Evolutionary conservation across 2,797 vertebrate species (phyloP).

Genomic region (Diceros bicornis): DNA sequence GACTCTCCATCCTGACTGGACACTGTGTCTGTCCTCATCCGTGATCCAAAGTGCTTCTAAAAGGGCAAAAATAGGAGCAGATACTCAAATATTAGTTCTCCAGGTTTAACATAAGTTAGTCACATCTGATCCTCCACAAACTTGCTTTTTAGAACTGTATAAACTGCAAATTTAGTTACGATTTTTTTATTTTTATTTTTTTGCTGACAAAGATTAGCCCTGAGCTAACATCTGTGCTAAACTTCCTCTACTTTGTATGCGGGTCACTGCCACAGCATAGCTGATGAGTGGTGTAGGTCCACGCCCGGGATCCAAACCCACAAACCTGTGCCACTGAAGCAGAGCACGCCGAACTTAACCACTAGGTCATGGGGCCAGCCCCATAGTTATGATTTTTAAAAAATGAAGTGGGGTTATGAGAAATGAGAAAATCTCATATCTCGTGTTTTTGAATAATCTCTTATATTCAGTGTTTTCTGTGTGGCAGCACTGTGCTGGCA

Average conservation of each 20-base stretch:
- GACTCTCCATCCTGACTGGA: background rate
- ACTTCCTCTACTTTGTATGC: too few species aligned
- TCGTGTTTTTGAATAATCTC: background rate
- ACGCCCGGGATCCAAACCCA: too few species aligned
- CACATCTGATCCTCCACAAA: background rate
- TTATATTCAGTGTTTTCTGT: background rate
- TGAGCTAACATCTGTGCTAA: too few species aligned
- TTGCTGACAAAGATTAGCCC: too few species aligned
- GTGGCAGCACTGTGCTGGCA: background rate
- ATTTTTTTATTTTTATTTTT: background rate
- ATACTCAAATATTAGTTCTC: background rate
- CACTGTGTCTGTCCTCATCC: background rate
- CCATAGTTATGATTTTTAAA: background rate
- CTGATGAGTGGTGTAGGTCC: too few species aligned
- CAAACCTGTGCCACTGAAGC: too few species aligned
- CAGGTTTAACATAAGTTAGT: background rate
- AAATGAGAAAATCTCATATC: conserved; percentile 8
- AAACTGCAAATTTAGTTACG: background rate
- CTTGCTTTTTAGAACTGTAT: background rate
- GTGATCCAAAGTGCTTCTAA: background rate
- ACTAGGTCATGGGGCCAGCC: too few species aligned
- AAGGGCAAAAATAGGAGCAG: background rate
- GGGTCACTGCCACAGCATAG: too few species aligned
- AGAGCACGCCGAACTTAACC: too few species aligned
- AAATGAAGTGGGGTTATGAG: background rate